Evolutionary conservation across 2,888 invertebrate genomes (phyloP).

Genomic region (Stramonita haemastoma): DNA sequence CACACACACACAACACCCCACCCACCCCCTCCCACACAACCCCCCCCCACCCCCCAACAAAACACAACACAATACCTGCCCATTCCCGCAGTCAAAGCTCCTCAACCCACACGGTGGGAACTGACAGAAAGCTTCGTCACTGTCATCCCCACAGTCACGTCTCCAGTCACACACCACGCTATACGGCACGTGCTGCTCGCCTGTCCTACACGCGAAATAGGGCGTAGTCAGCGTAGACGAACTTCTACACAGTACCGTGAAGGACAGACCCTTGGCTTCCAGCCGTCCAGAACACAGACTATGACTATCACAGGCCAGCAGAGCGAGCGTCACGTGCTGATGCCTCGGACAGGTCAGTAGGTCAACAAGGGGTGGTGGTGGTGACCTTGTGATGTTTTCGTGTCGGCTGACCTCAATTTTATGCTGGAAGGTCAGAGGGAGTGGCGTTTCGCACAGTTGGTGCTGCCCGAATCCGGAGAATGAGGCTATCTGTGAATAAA

Average conservation of each 20-base stretch:
- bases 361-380: too few relatives aligned
- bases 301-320: not conserved
- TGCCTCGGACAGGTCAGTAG: too few relatives aligned
- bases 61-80: too few relatives aligned
- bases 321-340: not conserved
- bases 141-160: not conserved
- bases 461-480: too few relatives aligned
- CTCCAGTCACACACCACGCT: constrained; percentile 14
- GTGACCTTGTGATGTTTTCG: too few relatives aligned
- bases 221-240: not conserved
- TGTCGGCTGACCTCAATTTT: too few relatives aligned
- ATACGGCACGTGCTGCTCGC: not conserved
- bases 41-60: too few relatives aligned
- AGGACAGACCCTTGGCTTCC: not conserved
- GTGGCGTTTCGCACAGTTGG: too few relatives aligned
- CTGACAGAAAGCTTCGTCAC: not conserved
- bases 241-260: not conserved
- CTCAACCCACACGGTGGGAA: not conserved
- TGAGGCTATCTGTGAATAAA: too few relatives aligned
- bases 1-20: too few relatives aligned
- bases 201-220: not conserved
- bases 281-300: not conserved
- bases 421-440: too few relatives aligned
- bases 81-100: not conserved
- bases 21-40: too few relatives aligned